Evolutionary conservation across 2,113 vertebrate genomes (phyloP), one percentile per base, ranked within the genome.

Genomic region (Pangasianodon hypophthalmus): DNA sequence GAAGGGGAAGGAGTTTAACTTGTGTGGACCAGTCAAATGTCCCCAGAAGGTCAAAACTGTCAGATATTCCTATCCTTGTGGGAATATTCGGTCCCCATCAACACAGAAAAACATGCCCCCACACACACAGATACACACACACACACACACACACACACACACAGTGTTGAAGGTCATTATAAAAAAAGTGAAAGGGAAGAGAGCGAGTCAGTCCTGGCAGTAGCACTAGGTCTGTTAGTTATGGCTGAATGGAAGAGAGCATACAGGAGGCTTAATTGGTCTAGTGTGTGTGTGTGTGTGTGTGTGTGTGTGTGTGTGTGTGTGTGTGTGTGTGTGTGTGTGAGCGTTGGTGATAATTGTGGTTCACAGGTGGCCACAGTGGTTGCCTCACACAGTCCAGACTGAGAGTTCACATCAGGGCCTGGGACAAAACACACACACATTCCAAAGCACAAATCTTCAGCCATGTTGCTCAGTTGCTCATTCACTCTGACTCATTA

Each of bases 221-320:
- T 73, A 89, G 79, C 83, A 75, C 84, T 73, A 71, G 87, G 92
- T 91, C 93, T 91, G 88, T 94, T 92, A 92, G 92, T 94, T 91
- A 93, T 92, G 92, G 92, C 89, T 94, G 95, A 94, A 92, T 94
- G 94, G 90, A 94, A 93, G 90, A 89, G 92, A 93, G 88, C 92
- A 92, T 89, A 91, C 48, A n/a, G 92, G 93, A 90, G 89, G 18
- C 91, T 88, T 96, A 96, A 96, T 95, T 96, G 96, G 93, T 95
- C 88, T 93, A 91, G 92, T 69, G 88, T 92, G 90, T 67, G 87
- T 87, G 87, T 62, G 79, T 80, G 54, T 69, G 73, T 69, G 73
- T 84, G 41, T 82, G 88, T 77, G 48, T 32, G 60, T 58, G 48
- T 37, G 56, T 79, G 77, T 21, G 93, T 88, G 87, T 62, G 79